These are phyloP conservation scores for Himantopus leucocephalus DNA, from an alignment of 2,113 vertebrate genomes.

Conservation along the genomic window DNA sequence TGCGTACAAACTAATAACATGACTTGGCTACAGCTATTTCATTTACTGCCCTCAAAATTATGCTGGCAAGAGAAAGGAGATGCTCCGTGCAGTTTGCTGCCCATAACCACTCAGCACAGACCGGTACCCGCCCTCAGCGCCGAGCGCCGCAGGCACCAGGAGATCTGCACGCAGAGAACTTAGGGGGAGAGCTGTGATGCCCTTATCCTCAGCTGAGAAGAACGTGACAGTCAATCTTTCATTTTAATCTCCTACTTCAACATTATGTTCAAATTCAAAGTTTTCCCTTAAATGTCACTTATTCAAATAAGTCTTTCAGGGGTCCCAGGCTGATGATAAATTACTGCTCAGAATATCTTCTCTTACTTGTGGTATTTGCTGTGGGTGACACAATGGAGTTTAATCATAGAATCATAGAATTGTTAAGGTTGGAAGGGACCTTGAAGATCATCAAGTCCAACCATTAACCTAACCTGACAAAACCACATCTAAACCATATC, in stretches of 20 bases:
- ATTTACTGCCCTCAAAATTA: conserved; percentile 28
- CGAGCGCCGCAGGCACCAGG: neutral
- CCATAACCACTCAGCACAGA: neutral
- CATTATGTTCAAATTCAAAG: neutral
- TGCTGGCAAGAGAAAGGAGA: neutral
- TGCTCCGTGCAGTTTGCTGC: neutral
- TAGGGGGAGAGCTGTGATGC: neutral
- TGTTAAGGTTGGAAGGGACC: too few relatives aligned
- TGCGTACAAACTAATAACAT: neutral
- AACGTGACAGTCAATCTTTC: neutral
- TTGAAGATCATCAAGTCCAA: too few relatives aligned
- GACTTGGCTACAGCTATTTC: conserved; percentile 26
- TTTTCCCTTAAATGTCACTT: neutral
- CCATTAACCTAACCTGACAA: too few relatives aligned
- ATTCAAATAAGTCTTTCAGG: neutral
- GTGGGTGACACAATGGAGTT: neutral
- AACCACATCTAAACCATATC: too few relatives aligned
- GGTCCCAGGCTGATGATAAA: neutral
- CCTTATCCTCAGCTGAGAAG: neutral
- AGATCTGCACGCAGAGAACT: neutral
- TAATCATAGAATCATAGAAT: neutral
- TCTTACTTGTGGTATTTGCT: neutral
- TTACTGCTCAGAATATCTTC: neutral
- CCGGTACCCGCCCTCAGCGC: neutral
- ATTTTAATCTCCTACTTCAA: neutral